Base-by-base conservation (phyloP, 1,140 invertebrate species). In the Bombus waltoni region DNA sequence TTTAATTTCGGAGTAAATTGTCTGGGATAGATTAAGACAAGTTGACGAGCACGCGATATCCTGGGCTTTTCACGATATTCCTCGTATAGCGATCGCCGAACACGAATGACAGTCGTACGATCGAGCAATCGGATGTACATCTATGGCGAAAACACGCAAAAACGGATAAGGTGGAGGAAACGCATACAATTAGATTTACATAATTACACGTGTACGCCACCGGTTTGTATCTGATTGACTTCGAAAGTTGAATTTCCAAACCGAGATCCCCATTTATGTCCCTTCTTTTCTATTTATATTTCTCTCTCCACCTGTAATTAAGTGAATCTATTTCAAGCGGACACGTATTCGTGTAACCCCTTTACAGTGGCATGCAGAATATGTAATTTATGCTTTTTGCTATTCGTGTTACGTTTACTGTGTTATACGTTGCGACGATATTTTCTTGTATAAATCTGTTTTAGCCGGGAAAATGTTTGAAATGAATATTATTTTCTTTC, bases 111-210 rank as follows among this genome's bases (percentile, higher is more conserved):
- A 70, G 59, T 83, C 82, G n/a, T 57, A 62, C 75, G 15, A 22
- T 22, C 57, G 81, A 25, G 35, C 44, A 71, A 83, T 83, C 82
- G 35, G 66, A 66, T 57, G 74, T 59, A 11, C 47, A 10, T 1
- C 42, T 18, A 32, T 38, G n/a, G 28, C 32, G 59, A 72, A 83
- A 87, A 83, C 53, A 88, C 28, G 74, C 44, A 42, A 78, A 88
- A 42, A 15, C 35, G 66, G 22, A n/a, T 18, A 72, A 44, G 35
- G 18, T 57, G 28, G 35, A 53, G 86, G 53, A 83, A 83, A 88
- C 62, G 59, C 5, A 53, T 40, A 32, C 42, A 57, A 81, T 75
- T 42, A 28, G 15, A 83, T 88, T 44, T 78, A 38, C 80, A 68
- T 87, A 88, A 76, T 77, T 73, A 4, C 53, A 53, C 28, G 53